Base-by-base conservation (phyloP, 2,888 invertebrate species). In the Ennomos quercinarius region DNA sequence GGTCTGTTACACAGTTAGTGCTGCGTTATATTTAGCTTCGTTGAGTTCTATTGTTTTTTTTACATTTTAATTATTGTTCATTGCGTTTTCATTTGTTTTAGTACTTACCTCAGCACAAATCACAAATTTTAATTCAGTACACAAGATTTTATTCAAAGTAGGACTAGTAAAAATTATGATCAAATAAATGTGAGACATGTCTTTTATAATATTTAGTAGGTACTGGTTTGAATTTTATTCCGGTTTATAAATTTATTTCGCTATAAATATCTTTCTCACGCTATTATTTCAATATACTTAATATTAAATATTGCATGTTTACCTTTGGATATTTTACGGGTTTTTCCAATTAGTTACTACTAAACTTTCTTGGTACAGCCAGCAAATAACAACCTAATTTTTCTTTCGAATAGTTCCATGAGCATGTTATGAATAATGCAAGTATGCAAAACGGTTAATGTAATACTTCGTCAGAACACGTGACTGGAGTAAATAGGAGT, bases 391-490 rank as follows among this genome's bases (percentile, higher is more conserved):
- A 77, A 73, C 72, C 76, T 72, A 77, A 75, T 77, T 77, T 79
- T 80, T 77, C 71, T 74, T 73, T 74, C 68, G 70, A 74, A 74
- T 74, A 67, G 70, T 71, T 71, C 67, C 70, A 72, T 76, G 72
- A 75, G 75, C 67, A 67, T 65, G 68, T 70, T 70, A 86, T 88
- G 84, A 89, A 88, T 89, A 85, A 89, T 89, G 83, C 81, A 87
- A 68, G 61, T 80, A 87, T 87, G 88, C 83, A 81, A 87, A 89
- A 76, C 78, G 71, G 76, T 73, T 78, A 76, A 80, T 81, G 84
- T 85, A 82, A 83, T 86, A 84, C 87, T 83, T 80, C 76, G 80
- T 72, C 77, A 72, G 64, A 70, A 79, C 81, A 83, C 89, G 90
- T 89, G 89, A 87, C 76, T 61, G 13, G 87, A 51, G 75, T 88